Evolutionary conservation across 2,113 vertebrate species (phyloP).

Genomic region (Xyrauchen texanus): DNA sequence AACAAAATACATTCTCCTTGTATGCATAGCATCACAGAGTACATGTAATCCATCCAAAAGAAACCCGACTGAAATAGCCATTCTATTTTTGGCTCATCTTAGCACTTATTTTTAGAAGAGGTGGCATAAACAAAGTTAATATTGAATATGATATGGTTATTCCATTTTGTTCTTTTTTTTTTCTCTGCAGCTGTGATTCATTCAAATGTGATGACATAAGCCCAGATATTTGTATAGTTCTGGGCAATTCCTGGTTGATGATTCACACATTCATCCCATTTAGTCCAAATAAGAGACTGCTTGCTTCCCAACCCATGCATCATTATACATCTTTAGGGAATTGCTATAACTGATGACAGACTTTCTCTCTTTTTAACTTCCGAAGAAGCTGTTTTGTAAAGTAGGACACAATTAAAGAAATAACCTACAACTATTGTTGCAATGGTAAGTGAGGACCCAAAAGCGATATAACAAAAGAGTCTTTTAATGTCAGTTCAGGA

Average conservation of each 20-base stretch:
- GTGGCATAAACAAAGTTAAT: slow-evolving; percentile 64
- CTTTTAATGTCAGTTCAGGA: too few relatives aligned
- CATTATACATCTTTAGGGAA: too few relatives aligned
- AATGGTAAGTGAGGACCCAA: too few relatives aligned
- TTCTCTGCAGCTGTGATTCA: slow-evolving; percentile 67
- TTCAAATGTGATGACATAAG: slow-evolving; percentile 72
- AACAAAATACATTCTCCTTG: slow-evolving; percentile 49
- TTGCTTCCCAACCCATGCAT: not conserved
- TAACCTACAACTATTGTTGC: too few relatives aligned
- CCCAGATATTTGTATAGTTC: slow-evolving; percentile 39
- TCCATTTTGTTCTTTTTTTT: not conserved
- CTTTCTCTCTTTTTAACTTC: too few relatives aligned
- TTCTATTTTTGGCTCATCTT: slow-evolving; percentile 73
- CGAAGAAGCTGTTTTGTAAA: too few relatives aligned
- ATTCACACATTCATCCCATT: slow-evolving; percentile 42
- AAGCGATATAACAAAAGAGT: too few relatives aligned
- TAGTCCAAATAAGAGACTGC: not conserved
- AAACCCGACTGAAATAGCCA: slow-evolving; percentile 76
- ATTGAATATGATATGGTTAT: slow-evolving; percentile 74
- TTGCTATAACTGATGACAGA: too few relatives aligned
- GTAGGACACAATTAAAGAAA: too few relatives aligned
- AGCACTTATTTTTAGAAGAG: slow-evolving; percentile 73
- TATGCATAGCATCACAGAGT: slow-evolving; percentile 56
- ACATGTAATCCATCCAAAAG: slow-evolving; percentile 68
- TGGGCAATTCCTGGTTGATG: slow-evolving; percentile 17